phyloP scores from a whole-genome alignment of 2,888 invertebrate species.

The Ichneumoninae sp. region DNA sequence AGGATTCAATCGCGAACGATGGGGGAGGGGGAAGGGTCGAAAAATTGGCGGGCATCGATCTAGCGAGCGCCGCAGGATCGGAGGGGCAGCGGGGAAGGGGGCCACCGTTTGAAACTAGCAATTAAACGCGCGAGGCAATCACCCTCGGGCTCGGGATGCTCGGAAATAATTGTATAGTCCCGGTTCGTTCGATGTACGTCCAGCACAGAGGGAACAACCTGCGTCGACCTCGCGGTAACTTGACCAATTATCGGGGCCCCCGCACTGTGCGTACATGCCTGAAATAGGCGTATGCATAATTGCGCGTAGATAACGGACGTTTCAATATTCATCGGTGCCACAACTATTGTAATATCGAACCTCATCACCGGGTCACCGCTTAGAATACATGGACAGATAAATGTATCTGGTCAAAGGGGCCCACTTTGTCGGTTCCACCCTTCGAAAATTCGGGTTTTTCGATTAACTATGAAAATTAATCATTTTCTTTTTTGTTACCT shows the following conservation, averaged over 20 bases:
- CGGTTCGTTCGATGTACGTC: slow-evolving; percentile 32
- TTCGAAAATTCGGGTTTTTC: background rate
- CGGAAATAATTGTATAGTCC: slow-evolving; percentile 64
- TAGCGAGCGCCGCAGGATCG: slow-evolving; percentile 12
- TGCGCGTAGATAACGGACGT: slow-evolving; percentile 45
- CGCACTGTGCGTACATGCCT: slow-evolving; percentile 9
- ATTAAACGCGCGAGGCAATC: slow-evolving; percentile 65
- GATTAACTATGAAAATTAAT: background rate
- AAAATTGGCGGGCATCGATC: slow-evolving; percentile 37
- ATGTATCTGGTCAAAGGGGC: background rate
- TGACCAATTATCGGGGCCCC: slow-evolving; percentile 56
- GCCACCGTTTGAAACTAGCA: slow-evolving; percentile 61
- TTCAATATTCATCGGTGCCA: slow-evolving; percentile 59
- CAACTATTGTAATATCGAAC: slow-evolving; percentile 1
- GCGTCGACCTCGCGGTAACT: slow-evolving; percentile 43
- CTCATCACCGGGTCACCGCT: background rate
- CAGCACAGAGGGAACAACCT: slow-evolving; percentile 36
- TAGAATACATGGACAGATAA: too few species aligned
- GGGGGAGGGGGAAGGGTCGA: slow-evolving; percentile 7
- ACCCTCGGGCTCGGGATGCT: slow-evolving; percentile 58
- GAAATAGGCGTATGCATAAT: slow-evolving; percentile 39
- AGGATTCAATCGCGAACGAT: background rate
- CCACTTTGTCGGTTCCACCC: background rate
- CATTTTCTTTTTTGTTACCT: background rate
- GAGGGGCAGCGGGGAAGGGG: background rate